Conservation (phyloP, 2,888 invertebrate genomes). For the Selenia dentaria region DNA sequence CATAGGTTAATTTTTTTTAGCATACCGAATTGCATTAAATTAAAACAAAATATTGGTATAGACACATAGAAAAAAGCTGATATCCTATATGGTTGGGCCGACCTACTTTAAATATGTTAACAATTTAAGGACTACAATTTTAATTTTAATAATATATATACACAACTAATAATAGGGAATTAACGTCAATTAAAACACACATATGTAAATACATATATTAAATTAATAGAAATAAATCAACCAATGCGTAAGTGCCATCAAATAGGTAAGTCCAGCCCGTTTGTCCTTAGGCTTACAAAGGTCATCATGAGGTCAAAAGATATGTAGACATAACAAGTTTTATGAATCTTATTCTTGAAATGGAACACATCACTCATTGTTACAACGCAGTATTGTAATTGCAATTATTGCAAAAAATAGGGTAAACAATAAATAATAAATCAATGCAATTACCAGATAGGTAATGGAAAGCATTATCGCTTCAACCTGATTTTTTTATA, state of each 20-base stretch:
- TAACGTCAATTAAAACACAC: no score
- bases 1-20: no score
- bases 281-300: neutral
- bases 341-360: conserved; percentile 1
- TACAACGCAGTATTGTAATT: conserved; percentile 9
- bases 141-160: no score
- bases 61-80: no score
- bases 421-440: conserved; percentile 32
- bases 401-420: conserved; percentile 31
- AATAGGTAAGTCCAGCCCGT: neutral
- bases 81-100: no score
- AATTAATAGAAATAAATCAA: no score
- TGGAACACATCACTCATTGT: conserved; percentile 10
- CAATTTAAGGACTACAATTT: no score
- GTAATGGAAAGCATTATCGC: conserved; percentile 19
- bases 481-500: conserved; percentile 24
- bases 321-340: conserved; percentile 17
- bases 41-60: no score
- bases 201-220: no score
- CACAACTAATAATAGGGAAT: no score
- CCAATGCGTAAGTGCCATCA: neutral
- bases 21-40: no score
- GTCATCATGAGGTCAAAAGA: conserved; percentile 13
- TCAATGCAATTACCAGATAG: conserved; percentile 15
- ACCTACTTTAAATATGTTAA: no score